Conservation (phyloP, 2,888 invertebrate genomes). For the Augochlorella aurata region DNA sequence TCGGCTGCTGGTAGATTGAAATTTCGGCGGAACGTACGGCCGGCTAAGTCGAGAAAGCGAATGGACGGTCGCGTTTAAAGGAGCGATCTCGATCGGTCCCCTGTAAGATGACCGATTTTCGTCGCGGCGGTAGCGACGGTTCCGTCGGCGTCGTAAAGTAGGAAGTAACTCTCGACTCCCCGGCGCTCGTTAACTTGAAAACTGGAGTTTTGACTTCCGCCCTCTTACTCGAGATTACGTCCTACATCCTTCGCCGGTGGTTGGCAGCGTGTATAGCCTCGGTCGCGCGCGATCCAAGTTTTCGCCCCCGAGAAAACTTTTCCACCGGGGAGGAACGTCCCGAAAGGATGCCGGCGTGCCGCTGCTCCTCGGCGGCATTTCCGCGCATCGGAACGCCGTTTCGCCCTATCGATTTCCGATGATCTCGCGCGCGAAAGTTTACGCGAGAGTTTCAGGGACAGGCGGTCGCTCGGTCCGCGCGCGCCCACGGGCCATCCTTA, state of each 20-base stretch:
- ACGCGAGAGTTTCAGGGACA: conserved; percentile 26
- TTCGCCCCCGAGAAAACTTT: conserved; percentile 54
- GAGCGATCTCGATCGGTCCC: conserved; percentile 8
- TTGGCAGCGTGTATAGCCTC: conserved; percentile 31
- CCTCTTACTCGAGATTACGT: conserved; percentile 39
- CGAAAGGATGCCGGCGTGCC: conserved; percentile 33
- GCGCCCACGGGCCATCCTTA: neutral
- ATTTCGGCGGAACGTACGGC: neutral
- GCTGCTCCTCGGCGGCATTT: conserved; percentile 23
- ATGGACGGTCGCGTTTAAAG: neutral
- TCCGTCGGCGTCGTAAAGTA: conserved; percentile 25
- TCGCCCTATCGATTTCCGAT: conserved; percentile 19
- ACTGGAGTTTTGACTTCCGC: conserved; percentile 45
- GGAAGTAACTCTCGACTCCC: conserved; percentile 35
- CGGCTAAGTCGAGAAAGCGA: neutral
- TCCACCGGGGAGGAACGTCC: conserved; percentile 29
- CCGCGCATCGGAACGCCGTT: conserved; percentile 44
- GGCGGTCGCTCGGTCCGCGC: neutral
- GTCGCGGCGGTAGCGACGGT: neutral
- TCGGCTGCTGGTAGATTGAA: neutral
- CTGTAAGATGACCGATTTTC: conserved; percentile 30
- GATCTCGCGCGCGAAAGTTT: conserved; percentile 10
- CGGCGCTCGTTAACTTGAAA: conserved; percentile 49
- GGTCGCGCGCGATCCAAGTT: conserved; percentile 49
- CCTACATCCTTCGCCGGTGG: conserved; percentile 36